A percentile compares a stretch with the other conserved stretches of the same genome.
Evolutionary conservation across 1,140 invertebrate genomes (phyloP).

Genomic region (Papilio aristodemus): DNA sequence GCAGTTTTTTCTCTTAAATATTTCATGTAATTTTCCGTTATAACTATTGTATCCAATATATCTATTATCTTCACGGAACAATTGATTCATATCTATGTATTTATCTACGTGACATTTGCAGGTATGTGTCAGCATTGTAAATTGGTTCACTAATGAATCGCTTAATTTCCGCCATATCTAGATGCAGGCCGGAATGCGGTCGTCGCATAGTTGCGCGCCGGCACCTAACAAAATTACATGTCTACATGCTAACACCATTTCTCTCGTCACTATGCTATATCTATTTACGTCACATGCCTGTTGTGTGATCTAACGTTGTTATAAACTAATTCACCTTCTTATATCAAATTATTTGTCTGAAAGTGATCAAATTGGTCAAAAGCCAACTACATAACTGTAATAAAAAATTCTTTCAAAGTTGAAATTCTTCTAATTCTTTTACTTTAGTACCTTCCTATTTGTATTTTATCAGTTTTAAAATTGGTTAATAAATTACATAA

Average conservation of each 20-base stretch:
- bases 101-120: not conserved
- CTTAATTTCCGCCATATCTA: constrained; percentile 46
- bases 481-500: too few relatives aligned
- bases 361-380: too few relatives aligned
- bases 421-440: too few relatives aligned
- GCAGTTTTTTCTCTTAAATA: too few relatives aligned
- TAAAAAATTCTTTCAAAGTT: not conserved
- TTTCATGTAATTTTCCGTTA: too few relatives aligned
- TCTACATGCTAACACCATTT: not conserved
- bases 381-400: too few relatives aligned
- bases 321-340: too few relatives aligned
- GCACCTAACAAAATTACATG: constrained; percentile 41
- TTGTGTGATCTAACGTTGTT: not conserved
- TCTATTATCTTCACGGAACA: not conserved
- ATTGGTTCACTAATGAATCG: constrained; percentile 42
- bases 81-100: not conserved
- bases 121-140: constrained; percentile 30
- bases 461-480: too few relatives aligned
- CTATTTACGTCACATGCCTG: constrained; percentile 16
- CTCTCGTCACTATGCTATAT: not conserved
- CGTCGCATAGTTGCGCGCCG: constrained; percentile 43
- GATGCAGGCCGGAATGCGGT: constrained; percentile 42
- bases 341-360: too few relatives aligned
- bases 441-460: too few relatives aligned
- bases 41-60: too few relatives aligned